phyloP scores from a whole-genome alignment of 64 coral and sea anemone species.

The Montipora sp. region DNA sequence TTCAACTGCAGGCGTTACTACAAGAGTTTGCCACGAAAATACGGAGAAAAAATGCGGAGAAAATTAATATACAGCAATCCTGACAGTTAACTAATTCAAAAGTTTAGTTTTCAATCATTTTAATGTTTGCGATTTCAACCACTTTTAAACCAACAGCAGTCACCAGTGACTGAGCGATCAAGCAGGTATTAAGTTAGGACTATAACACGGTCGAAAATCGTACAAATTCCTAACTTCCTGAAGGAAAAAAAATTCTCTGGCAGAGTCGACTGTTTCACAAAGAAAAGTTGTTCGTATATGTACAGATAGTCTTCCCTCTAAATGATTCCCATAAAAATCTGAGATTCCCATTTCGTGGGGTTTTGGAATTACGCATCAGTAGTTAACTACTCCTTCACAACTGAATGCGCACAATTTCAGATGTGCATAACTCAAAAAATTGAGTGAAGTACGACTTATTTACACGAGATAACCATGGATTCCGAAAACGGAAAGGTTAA shows the following conservation, averaged over 20 bases:
- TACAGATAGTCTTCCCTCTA: not conserved
- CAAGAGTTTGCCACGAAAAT: not conserved
- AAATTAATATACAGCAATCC: not conserved
- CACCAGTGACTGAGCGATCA: conserved; percentile 9
- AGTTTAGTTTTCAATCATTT: not conserved
- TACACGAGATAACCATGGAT: not conserved
- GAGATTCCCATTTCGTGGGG: not conserved
- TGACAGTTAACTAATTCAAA: not conserved
- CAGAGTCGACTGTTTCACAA: not conserved
- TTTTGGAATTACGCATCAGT: not conserved
- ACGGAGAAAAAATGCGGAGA: not conserved
- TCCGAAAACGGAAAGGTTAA: conserved; percentile 1
- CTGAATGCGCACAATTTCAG: not conserved
- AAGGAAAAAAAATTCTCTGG: not conserved
- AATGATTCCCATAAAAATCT: not conserved
- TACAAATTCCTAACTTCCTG: conserved; percentile 6
- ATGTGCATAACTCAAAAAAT: not conserved
- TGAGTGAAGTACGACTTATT: not conserved
- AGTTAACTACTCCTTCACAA: not conserved
- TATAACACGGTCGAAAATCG: conserved; percentile 11
- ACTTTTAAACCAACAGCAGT: not conserved
- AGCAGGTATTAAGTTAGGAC: conserved; percentile 2
- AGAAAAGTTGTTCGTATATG: not conserved
- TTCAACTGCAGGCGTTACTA: not conserved
- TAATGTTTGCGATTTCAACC: not conserved